Evolutionary conservation across 1,140 invertebrate genomes (phyloP).

Genomic region (Ruditapes philippinarum): DNA sequence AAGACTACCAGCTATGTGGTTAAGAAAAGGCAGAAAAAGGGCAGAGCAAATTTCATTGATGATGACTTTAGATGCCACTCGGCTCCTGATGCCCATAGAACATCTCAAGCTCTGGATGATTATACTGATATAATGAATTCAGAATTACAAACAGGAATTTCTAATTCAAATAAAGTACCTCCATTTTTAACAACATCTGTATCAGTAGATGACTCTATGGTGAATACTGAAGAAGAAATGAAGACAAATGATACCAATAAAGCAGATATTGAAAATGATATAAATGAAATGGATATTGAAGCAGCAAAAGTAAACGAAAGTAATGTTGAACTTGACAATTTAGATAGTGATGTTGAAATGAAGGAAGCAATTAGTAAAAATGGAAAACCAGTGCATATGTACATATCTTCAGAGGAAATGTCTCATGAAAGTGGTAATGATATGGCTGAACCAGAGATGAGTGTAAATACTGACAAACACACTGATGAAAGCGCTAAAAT

Average conservation of each 20-base stretch:
- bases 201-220: conserved; percentile 30
- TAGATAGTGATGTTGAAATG: conserved; percentile 1
- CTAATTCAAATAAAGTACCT: neutral
- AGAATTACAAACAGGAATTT: neutral
- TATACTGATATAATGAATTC: conserved; percentile 70
- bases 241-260: neutral
- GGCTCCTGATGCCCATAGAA: conserved; percentile 51
- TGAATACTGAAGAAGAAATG: conserved; percentile 10
- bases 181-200: neutral
- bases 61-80: conserved; percentile 54
- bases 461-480: neutral
- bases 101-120: conserved; percentile 62
- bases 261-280: neutral
- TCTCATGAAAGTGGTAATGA: neutral
- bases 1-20: conserved; percentile 26
- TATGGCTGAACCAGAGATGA: neutral
- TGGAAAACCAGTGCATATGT: neutral
- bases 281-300: neutral
- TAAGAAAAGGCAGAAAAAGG: conserved; percentile 39
- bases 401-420: neutral
- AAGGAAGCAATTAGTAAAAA: neutral
- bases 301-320: neutral
- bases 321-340: neutral
- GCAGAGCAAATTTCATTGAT: conserved; percentile 37
- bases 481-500: neutral